phyloP scores from a whole-genome alignment of 2,888 invertebrate genomes.

The Cheilosia vulpina region DNA sequence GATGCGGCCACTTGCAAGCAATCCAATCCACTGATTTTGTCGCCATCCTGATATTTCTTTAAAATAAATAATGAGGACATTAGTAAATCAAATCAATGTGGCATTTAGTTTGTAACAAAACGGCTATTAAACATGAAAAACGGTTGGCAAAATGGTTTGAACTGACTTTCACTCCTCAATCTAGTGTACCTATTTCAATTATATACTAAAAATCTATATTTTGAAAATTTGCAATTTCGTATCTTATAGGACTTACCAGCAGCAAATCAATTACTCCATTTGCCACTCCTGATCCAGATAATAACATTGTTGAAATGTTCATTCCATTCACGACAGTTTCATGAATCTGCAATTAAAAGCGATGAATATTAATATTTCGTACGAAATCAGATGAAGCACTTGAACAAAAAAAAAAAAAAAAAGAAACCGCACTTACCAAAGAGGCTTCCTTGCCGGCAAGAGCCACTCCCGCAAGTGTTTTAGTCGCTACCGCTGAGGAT shows the following conservation, averaged over 20 bases:
- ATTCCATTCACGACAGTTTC: slow-evolving; percentile 79
- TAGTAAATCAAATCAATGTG: too few relatives aligned
- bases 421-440: slow-evolving; percentile 74
- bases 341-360: slow-evolving; percentile 73
- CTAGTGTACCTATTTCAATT: too few relatives aligned
- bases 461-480: slow-evolving; percentile 77
- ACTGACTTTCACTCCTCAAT: too few relatives aligned
- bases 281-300: slow-evolving; percentile 80
- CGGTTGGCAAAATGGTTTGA: too few relatives aligned
- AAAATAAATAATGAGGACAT: too few relatives aligned
- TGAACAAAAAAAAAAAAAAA: background rate
- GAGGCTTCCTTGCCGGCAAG: slow-evolving; percentile 78
- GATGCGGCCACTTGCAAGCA: slow-evolving; percentile 80
- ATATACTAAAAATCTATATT: too few relatives aligned
- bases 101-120: too few relatives aligned
- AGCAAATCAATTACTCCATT: slow-evolving; percentile 79
- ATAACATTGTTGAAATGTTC: slow-evolving; percentile 80
- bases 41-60: slow-evolving; percentile 79
- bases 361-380: background rate
- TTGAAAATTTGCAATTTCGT: background rate
- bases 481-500: slow-evolving; percentile 79
- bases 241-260: slow-evolving; percentile 77
- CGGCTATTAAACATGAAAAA: too few relatives aligned
- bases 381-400: background rate
- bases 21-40: slow-evolving; percentile 78